Evolutionary conservation across 37 sponge, comb jelly and placozoan species (phyloP), one percentile per base, ranked within the genome.

Genomic region (Hexactinellida sp.): DNA sequence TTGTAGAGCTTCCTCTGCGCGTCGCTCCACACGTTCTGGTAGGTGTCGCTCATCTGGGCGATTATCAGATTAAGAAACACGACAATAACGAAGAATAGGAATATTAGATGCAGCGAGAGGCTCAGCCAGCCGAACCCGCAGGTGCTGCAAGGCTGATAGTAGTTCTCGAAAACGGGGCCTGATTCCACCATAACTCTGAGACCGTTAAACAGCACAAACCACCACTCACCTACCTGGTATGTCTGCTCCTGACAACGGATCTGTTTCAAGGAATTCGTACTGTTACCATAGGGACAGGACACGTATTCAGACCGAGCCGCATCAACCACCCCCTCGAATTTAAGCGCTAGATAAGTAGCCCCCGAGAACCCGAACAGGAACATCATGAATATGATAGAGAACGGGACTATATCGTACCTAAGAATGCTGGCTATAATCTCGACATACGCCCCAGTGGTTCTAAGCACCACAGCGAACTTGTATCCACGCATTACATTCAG

Each of bases 21-120:
- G 41, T 92, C 92, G 19, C 82, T 84, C 85, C 90, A 90, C 36
- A 92, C 92, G 76, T 85, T 92, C 24, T 82, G 54, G 83, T 88
- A 92, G 24, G 92, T 92, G 87, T 92, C 92, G 24, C 84, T 39
- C 90, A 92, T 87, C 55, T 91, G 89, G 0, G 93, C 93, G 83
- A 92, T 92, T 71, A 92, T 83, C 83, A 92, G 36, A 87, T 92
- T 92, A 21, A 92, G 86, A 39, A 92, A 55, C n/a, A 92, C 86
- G 23, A 90, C 91, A 28, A 88, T 86, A 0, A 92, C 91, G 39
- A 89, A 37, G 39, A 90, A 90, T 23, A 92, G 88, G 86, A 87
- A 92, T 36, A 85, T 35, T 25, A 87, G 51, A 54, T 90, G 88
- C 0, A 92, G 54, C 36, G 90, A 34, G 0, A 90, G 87, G 82